These are phyloP conservation scores for Maniola hyperantus DNA, from an alignment of 2,888 invertebrate species.

Conservation along the genomic window DNA sequence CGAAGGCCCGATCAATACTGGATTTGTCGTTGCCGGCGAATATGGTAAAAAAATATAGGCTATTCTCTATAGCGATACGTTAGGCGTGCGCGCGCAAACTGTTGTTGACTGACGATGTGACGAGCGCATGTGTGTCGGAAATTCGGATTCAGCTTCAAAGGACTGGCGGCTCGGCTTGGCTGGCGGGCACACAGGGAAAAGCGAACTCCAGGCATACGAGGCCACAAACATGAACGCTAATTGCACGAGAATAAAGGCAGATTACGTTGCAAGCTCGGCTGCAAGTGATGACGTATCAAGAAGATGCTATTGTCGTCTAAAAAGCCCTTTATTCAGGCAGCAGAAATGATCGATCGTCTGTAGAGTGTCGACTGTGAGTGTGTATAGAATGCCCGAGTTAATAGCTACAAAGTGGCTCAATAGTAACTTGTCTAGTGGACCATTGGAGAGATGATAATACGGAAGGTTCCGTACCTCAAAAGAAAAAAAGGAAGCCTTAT, in stretches of 20 bases:
- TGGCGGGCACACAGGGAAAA: slow-evolving; percentile 30
- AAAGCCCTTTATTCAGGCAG: slow-evolving; percentile 12
- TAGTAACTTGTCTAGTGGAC: neutral
- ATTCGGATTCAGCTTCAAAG: slow-evolving; percentile 44
- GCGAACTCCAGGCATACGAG: slow-evolving; percentile 27
- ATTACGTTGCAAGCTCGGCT: slow-evolving; percentile 30
- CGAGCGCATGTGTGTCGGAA: slow-evolving; percentile 62
- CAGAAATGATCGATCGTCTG: slow-evolving; percentile 7
- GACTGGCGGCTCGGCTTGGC: slow-evolving; percentile 40
- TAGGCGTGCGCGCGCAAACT: slow-evolving; percentile 75
- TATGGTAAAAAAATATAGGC: slow-evolving; percentile 63
- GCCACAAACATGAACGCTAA: slow-evolving; percentile 35
- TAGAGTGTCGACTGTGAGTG: neutral
- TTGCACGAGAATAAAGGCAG: slow-evolving; percentile 37
- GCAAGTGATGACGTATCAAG: slow-evolving; percentile 28
- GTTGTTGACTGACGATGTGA: slow-evolving; percentile 74
- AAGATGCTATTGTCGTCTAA: slow-evolving; percentile 19
- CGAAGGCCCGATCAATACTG: slow-evolving; percentile 78
- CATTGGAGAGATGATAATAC: neutral
- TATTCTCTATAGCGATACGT: slow-evolving; percentile 45
- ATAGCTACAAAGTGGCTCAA: slow-evolving; percentile 7
- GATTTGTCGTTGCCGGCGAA: slow-evolving; percentile 60
- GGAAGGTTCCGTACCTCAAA: too few species aligned
- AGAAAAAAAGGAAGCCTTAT: too few species aligned
- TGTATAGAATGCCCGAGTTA: slow-evolving; percentile 6